Conservation (phyloP, 2,797 vertebrate genomes). For the Gorsachius magnificus region DNA sequence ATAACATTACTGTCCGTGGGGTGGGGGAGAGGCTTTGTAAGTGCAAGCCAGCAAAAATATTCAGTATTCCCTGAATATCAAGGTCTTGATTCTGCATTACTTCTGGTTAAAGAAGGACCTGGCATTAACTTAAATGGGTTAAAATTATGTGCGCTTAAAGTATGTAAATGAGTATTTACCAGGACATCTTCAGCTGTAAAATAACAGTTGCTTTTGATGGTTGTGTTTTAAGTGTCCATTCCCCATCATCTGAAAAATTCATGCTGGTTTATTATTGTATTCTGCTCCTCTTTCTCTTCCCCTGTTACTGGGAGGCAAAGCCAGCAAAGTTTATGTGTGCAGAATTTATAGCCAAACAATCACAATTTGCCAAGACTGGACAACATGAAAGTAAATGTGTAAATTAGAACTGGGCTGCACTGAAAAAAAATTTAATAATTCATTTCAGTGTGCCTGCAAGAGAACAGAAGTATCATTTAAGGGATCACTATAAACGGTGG, state of each 20-base stretch:
- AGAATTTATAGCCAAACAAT: slow-evolving; percentile 46
- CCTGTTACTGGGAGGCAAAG: slow-evolving; percentile 3
- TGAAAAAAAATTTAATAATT: slow-evolving; percentile 62
- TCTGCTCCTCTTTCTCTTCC: slow-evolving; percentile 6
- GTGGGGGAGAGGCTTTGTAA: background rate
- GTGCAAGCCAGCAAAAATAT: background rate
- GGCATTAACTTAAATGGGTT: background rate
- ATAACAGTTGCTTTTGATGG: background rate
- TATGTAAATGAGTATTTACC: background rate
- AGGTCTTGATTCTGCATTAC: background rate
- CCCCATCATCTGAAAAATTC: slow-evolving; percentile 35
- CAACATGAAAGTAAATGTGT: slow-evolving; percentile 50
- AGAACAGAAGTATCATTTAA: slow-evolving; percentile 52
- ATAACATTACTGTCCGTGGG: background rate
- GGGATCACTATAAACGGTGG: slow-evolving; percentile 16
- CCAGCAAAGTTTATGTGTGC: background rate
- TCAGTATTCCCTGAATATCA: background rate
- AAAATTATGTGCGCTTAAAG: background rate
- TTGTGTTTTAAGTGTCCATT: slow-evolving; percentile 40
- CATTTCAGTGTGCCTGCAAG: slow-evolving; percentile 28
- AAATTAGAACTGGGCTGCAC: slow-evolving; percentile 42
- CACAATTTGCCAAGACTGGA: slow-evolving; percentile 24
- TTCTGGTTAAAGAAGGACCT: background rate
- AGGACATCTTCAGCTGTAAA: slow-evolving; percentile 26
- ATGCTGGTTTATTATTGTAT: background rate